Evolutionary conservation across 2,888 invertebrate genomes (phyloP).

Genomic region (Xanthorhoe designata): DNA sequence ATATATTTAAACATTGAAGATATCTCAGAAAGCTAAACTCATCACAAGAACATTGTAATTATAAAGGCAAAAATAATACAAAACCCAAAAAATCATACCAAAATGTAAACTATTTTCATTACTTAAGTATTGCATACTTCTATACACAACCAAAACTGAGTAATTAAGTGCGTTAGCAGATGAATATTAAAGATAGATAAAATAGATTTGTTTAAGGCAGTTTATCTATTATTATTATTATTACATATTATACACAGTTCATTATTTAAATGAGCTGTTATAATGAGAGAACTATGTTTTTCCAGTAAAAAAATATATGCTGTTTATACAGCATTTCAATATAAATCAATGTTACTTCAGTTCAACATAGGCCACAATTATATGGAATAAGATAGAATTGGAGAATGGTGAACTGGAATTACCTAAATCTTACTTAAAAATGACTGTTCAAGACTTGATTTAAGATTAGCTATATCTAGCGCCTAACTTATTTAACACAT

Average conservation of each 20-base stretch:
- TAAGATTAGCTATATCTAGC: slow-evolving; percentile 32
- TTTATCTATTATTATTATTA: slow-evolving; percentile 14
- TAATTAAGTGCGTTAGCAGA: slow-evolving; percentile 40
- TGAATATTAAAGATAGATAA: slow-evolving; percentile 20
- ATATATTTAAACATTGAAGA: slow-evolving; percentile 14
- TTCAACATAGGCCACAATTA: slow-evolving; percentile 27
- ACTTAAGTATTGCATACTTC: slow-evolving; percentile 39
- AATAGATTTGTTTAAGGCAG: slow-evolving; percentile 28
- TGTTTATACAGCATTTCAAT: slow-evolving; percentile 9
- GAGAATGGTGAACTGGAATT: slow-evolving; percentile 17
- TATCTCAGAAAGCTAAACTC: slow-evolving; percentile 19
- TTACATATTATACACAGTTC: slow-evolving; percentile 18
- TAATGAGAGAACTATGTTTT: slow-evolving; percentile 17
- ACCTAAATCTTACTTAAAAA: slow-evolving; percentile 34
- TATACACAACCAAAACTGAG: slow-evolving; percentile 46
- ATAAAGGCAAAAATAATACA: slow-evolving; percentile 6
- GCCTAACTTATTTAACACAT: slow-evolving; percentile 35
- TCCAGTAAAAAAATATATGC: slow-evolving; percentile 33
- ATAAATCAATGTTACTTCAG: slow-evolving; percentile 16
- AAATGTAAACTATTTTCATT: slow-evolving; percentile 11
- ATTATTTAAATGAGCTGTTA: slow-evolving; percentile 22
- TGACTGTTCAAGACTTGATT: slow-evolving; percentile 33
- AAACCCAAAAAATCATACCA: slow-evolving; percentile 6
- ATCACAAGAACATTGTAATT: slow-evolving; percentile 13
- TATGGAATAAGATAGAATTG: slow-evolving; percentile 13